A percentile compares a stretch with the other conserved stretches of the same genome.
Evolutionary conservation across 2,797 vertebrate species (phyloP).

Genomic region (Hippoglossus hippoglossus): DNA sequence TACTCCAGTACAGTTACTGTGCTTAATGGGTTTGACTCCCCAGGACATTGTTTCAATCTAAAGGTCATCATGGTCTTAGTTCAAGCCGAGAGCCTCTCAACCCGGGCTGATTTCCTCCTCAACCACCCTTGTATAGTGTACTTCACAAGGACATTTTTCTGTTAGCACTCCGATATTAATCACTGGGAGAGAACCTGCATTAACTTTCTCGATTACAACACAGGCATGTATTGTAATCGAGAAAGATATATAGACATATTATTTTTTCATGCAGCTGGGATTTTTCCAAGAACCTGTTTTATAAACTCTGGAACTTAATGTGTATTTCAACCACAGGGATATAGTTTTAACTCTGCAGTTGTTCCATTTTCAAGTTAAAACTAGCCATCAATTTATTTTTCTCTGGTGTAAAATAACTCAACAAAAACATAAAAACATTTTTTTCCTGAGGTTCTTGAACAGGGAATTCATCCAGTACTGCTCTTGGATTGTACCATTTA

Average conservation of each 20-base stretch:
- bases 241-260: not conserved
- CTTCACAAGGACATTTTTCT: conserved; percentile 39
- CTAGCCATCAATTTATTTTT: too few relatives aligned
- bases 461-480: too few relatives aligned
- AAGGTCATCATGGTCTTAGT: conserved; percentile 69
- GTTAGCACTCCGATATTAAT: conserved; percentile 23
- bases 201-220: conserved; percentile 4
- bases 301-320: not conserved
- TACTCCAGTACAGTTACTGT: conserved; percentile 56
- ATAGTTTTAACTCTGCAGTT: not conserved
- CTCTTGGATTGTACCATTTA: too few relatives aligned
- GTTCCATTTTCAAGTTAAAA: too few relatives aligned
- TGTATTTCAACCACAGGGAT: not conserved
- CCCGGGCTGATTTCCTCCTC: conserved; percentile 56
- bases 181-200: conserved; percentile 4
- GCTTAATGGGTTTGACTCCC: conserved; percentile 73
- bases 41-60: conserved; percentile 75
- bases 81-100: conserved; percentile 48
- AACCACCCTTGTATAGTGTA: conserved; percentile 11
- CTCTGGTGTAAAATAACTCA: too few relatives aligned
- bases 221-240: too few relatives aligned
- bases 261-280: not conserved
- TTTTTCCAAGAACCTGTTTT: too few relatives aligned
- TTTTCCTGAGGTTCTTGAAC: too few relatives aligned
- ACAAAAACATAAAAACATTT: too few relatives aligned